A percentile compares a stretch with the other conserved stretches of the same genome.
Evolutionary conservation across 2,888 invertebrate species (phyloP).

Genomic region (Hartigia nigra): DNA sequence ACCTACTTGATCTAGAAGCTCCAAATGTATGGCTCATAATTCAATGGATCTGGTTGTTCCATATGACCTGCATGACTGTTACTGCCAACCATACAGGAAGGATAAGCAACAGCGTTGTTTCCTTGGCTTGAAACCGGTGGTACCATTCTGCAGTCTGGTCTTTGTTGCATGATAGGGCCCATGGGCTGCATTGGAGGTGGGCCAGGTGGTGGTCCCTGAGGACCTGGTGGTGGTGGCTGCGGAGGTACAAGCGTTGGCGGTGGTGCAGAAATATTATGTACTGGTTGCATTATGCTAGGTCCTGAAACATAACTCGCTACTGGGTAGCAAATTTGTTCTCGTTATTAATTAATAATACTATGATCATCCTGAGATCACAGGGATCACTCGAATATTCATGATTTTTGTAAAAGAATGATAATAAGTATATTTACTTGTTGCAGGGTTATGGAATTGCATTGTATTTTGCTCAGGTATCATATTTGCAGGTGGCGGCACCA

Average conservation of each 20-base stretch:
- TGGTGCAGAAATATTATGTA: constrained; percentile 44
- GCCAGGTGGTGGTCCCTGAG: constrained; percentile 22
- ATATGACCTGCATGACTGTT: constrained; percentile 51
- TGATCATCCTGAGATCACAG: neutral
- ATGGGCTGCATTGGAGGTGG: constrained; percentile 48
- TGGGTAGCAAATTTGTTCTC: constrained; percentile 17
- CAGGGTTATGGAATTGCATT: constrained; percentile 51
- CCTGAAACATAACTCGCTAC: constrained; percentile 49
- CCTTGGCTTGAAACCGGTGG: constrained; percentile 44
- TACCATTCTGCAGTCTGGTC: constrained; percentile 56
- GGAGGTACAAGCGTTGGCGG: constrained; percentile 11
- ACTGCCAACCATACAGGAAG: constrained; percentile 59
- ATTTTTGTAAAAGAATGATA: neutral
- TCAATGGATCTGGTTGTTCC: constrained; percentile 60
- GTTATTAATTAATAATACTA: neutral
- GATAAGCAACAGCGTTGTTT: constrained; percentile 49
- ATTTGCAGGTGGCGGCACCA: constrained; percentile 35
- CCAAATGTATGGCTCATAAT: constrained; percentile 64
- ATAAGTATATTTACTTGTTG: constrained; percentile 36
- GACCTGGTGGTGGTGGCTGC: constrained; percentile 24
- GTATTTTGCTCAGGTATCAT: constrained; percentile 44
- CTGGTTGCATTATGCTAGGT: constrained; percentile 51
- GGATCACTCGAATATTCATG: neutral
- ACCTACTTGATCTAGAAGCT: constrained; percentile 49
- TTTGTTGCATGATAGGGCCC: constrained; percentile 56